Base-by-base conservation (phyloP, 2,888 invertebrate genomes). In the Tholera decimalis region DNA sequence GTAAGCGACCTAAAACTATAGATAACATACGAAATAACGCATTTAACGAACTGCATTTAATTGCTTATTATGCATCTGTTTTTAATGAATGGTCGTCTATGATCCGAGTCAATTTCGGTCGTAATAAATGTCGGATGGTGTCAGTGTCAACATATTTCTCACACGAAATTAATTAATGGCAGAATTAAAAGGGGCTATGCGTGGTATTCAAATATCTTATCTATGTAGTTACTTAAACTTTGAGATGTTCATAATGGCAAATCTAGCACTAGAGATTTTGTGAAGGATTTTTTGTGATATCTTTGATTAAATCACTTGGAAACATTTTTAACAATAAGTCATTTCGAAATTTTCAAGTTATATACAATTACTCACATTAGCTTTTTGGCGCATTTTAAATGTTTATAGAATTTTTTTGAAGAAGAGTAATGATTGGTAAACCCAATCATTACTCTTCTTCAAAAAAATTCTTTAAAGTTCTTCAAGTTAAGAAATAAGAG, bases 1-100 rank as follows among this genome's bases (percentile, higher is more conserved):
- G 20, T 22, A 26, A 47, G 61, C 53, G 54, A 68, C 39, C 59
- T 61, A 75, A 73, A 73, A 76, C 70, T 43, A 58, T 2, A 74
- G 74, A 84, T 74, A 83, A 72, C 63, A 66, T 73, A 66, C 68
- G 55, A 46, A 49, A 49, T 66, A 69, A 63, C 66, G 39, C 64
- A 61, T 70, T 76, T 43, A 54, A 68, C 57, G 67, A 71, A 67
- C 69, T 83, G 79, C 82, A 82, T 76, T 89, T 87, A 81, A 92
- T 88, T 87, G 85, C 83, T 80, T 86, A 84, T 83, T 81, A 85
- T 85, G 86, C 94, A 93, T 94, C 92, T 94, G 94, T 85, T 90
- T 88, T 85, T 84, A 86, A 91, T 92, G 89, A 92, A 91, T 88
- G 86, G 59, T 60, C 60, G 78, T 85, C 86, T 88, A 88, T 85